phyloP scores from a whole-genome alignment of 2,797 vertebrate genomes.

The Prunella strophiata region DNA sequence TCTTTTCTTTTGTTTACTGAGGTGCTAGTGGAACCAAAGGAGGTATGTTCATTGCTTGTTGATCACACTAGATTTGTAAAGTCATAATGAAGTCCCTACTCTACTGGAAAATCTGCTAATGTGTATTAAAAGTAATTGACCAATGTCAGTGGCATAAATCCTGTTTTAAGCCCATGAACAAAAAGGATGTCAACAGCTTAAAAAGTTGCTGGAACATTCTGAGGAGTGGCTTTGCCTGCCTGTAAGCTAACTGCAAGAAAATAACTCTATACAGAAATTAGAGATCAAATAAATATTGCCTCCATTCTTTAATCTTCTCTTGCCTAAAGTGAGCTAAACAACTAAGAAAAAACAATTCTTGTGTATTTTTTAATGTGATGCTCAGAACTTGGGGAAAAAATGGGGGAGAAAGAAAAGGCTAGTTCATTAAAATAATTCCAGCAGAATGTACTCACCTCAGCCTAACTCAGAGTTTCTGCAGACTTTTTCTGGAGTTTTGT shows the following conservation, averaged over 20 bases:
- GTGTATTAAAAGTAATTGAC: background rate
- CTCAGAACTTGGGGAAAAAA: background rate
- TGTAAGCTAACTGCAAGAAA: background rate
- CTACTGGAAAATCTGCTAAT: background rate
- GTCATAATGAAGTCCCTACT: background rate
- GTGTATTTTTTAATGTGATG: accelerated
- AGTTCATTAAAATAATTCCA: too few species aligned
- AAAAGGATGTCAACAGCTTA: background rate
- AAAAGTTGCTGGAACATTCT: background rate
- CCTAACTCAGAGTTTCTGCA: background rate
- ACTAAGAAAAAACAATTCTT: background rate
- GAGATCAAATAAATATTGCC: background rate
- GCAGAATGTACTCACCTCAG: too few species aligned
- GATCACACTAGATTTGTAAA: background rate
- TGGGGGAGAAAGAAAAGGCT: background rate
- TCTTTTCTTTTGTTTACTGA: background rate
- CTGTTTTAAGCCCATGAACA: background rate
- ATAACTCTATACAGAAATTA: background rate
- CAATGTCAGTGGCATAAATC: background rate
- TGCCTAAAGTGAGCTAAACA: background rate
- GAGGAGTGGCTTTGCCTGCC: background rate
- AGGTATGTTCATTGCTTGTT: background rate
- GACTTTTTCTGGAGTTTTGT: background rate
- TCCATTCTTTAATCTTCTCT: background rate
- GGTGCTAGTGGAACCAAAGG: background rate